Base-by-base conservation (phyloP, 2,888 invertebrate genomes). In the Lagria hirta region DNA sequence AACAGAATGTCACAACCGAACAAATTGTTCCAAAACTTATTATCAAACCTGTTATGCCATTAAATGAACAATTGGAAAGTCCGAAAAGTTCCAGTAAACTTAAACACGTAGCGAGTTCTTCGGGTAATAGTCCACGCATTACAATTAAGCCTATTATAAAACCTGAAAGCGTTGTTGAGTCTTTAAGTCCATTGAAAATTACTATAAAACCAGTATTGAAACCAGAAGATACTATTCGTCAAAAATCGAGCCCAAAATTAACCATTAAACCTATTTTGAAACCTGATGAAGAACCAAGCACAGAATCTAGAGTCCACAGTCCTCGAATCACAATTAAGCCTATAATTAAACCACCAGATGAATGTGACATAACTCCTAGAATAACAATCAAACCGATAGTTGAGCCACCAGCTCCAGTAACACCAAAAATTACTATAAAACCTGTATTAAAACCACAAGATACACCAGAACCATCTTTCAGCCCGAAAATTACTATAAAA, bases 321-420 rank as follows among this genome's bases (percentile, higher is more conserved):
- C 76, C 78, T 61, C 76, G 76, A 69, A 70, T 77, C 64, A 76
- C 75, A 63, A 77, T 78, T 50, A 77, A 76, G 69, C 76, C 77
- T 14, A 51, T 59, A 18, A 40, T 55, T 2, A 55, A 51, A 43
- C 55, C 60, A 23, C 35, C 52, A 5, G 61, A 61, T 17, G 51
- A 54, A 23, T 37, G 22, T 4, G 73, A 75, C 73, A 74, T 75
- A 35, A 52, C 45, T 27, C 55, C 52, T 3, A 30, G 49, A 37
- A 44, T 55, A 15, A 62, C 61, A 64, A 78, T 78, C 66, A 78
- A 78, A 69, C 77, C 77, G 62, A 75, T 78, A 61, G 61, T 76
- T 62, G 77, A 77, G 68, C 60, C 58, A 32, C 58, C 60, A 40
- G 65, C 68, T 30, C 29, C 17, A 11, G 26, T 14, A 4, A 43